Base-by-base conservation (phyloP, 2,888 invertebrate species). In the Caenorhabditis sinica region DNA sequence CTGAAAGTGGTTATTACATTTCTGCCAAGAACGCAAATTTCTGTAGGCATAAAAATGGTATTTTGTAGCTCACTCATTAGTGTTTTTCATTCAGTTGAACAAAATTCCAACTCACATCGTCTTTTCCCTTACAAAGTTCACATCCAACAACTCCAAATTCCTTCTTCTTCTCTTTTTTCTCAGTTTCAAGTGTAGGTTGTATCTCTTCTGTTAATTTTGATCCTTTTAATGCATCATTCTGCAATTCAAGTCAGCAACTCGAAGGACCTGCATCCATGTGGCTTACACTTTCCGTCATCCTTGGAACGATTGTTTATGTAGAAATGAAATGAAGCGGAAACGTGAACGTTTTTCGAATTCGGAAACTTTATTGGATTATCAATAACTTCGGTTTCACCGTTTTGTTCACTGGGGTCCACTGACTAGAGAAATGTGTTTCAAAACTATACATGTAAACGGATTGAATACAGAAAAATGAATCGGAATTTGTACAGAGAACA, bases 401-500 rank as follows among this genome's bases (percentile, higher is more conserved):
- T 30, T 51, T 49, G 61, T 28, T 60, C 53, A 71, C 77, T 23
- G 63, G 77, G 63, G 69, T 25, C 68, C 51, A 69, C n/a, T 61
- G 77, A 71, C 63, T 71, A 77, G 77, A n/a, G n/a, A 77, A 77
- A 71, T 63, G 36, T 63, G 69, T 53, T 30, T 51, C 25, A 11
- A 58, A 53, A 68, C 61, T 77, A 71, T 77, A 77, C 69, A 77
- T 71, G 61, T 77, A 51, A 76, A 76, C 68, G 49, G 60, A 28
- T 15, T 28, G 15, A 28, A 56, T 56, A 56, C 25, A 56, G 28
- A 56, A 28, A 53, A 53, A 53, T 51, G 40, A 53, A 25, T 61
- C 71, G 43, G 58, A 65, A 15, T 79, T 79, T 79, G 79, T 79
- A 79, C 79, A 79, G 72, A 79, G 72, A 71, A 63, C 13, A 71